These are phyloP conservation scores for Steatornis caripensis DNA, from an alignment of 2,113 vertebrate genomes.

Conservation along the genomic window DNA sequence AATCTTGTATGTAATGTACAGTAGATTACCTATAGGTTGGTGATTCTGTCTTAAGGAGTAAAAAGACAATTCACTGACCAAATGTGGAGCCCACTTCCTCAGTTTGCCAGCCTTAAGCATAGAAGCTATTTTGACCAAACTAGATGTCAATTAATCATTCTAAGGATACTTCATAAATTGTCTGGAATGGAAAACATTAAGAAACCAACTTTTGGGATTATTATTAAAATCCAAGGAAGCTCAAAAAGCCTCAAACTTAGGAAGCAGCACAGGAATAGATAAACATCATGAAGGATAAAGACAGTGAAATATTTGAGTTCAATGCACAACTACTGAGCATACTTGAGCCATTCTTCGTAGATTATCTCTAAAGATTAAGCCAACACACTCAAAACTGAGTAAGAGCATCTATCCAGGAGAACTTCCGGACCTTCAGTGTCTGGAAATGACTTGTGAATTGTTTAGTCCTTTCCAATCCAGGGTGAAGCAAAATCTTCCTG, in stretches of 20 bases:
- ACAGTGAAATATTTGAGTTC: not conserved
- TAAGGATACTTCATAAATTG: not conserved
- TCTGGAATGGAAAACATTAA: not conserved
- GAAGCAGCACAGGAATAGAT: not conserved
- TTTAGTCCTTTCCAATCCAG: not conserved
- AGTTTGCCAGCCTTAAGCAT: not conserved
- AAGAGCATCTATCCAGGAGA: not conserved
- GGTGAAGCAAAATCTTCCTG: not conserved
- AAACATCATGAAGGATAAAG: not conserved
- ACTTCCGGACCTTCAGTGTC: not conserved
- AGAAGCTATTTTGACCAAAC: not conserved
- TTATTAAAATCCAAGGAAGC: not conserved
- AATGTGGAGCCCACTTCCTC: not conserved
- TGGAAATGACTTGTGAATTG: not conserved
- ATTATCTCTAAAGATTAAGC: not conserved
- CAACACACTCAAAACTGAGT: not conserved
- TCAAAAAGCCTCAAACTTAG: not conserved
- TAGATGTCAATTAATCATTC: not conserved
- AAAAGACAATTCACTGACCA: not conserved
- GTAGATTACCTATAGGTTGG: not conserved
- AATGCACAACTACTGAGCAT: not conserved
- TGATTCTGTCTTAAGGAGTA: not conserved
- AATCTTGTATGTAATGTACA: not conserved
- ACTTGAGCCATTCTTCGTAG: not conserved
- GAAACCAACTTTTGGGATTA: not conserved